Conservation (phyloP, 37 sponge, comb jelly and placozoan species). For the Aplysina aerophoba region DNA sequence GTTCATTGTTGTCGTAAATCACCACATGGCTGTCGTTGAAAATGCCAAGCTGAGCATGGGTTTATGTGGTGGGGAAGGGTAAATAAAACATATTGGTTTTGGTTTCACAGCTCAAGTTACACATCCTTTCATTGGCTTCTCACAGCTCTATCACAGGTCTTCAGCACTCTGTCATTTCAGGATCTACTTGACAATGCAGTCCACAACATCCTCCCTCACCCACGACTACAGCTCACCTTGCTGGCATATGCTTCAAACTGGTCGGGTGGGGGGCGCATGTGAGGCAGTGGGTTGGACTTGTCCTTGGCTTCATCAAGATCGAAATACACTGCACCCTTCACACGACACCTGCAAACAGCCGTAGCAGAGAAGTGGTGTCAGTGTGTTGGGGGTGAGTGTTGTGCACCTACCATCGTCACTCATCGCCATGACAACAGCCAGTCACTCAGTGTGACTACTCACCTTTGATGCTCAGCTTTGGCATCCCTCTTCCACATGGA, state of each 20-base stretch:
- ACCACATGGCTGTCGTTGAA: constrained; percentile 72
- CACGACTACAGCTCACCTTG: background rate
- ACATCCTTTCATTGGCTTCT: no score
- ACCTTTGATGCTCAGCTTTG: constrained; percentile 52
- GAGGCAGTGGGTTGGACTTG: constrained; percentile 33
- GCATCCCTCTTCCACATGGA: constrained; percentile 66
- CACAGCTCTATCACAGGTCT: no score
- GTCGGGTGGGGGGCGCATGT: constrained; percentile 55
- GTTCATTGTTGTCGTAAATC: constrained; percentile 80
- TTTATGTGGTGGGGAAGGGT: background rate
- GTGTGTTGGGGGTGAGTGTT: no score
- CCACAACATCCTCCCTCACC: no score
- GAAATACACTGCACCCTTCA: constrained; percentile 66
- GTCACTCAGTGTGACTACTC: background rate
- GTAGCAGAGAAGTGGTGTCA: no score
- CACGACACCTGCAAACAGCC: constrained; percentile 34
- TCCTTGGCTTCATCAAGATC: constrained; percentile 42
- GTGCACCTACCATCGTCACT: no score
- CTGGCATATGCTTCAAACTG: constrained; percentile 51
- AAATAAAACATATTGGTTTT: background rate
- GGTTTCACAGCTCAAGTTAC: no score
- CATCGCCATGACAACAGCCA: no score
- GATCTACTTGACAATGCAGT: no score
- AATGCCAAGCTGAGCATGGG: constrained; percentile 61
- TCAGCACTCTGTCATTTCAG: no score